Evolutionary conservation across 2,797 vertebrate species (phyloP).

Genomic region (Fistularia commersonii): DNA sequence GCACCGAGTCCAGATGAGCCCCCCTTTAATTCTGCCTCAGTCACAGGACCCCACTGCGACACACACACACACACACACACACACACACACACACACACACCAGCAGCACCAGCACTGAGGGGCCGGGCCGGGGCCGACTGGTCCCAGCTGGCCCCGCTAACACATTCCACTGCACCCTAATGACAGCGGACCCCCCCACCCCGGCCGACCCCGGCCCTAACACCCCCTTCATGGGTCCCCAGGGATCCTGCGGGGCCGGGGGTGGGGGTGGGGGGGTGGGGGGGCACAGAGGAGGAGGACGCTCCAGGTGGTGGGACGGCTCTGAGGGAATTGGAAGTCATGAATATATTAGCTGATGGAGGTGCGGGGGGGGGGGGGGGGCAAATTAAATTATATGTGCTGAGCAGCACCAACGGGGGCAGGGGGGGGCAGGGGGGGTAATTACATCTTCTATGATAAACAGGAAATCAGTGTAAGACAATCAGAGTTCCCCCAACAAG

Average conservation of each 20-base stretch:
- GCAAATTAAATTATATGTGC: slow-evolving; percentile 86
- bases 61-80: slow-evolving; percentile 22
- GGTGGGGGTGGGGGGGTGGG: slow-evolving; percentile 50
- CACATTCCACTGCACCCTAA: slow-evolving; percentile 85
- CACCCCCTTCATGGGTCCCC: slow-evolving; percentile 77
- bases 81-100: slow-evolving; percentile 25
- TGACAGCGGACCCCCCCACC: slow-evolving; percentile 76
- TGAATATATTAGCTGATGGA: slow-evolving; percentile 85
- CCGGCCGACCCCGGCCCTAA: slow-evolving; percentile 75
- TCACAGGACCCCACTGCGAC: slow-evolving; percentile 7
- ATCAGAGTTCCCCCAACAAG: too few relatives aligned
- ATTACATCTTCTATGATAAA: slow-evolving; percentile 80
- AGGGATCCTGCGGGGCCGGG: slow-evolving; percentile 68
- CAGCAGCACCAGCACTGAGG: slow-evolving; percentile 58
- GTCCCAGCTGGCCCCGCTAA: slow-evolving; percentile 82
- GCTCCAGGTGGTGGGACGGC: slow-evolving; percentile 83
- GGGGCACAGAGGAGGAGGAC: slow-evolving; percentile 84
- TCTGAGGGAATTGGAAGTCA: slow-evolving; percentile 83
- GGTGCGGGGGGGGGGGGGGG: slow-evolving; percentile 83
- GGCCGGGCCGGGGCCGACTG: slow-evolving; percentile 52
- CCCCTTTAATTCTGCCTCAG: slow-evolving; percentile 3
- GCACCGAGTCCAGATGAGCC: slow-evolving; percentile 4
- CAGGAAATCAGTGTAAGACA: slow-evolving; percentile 70
- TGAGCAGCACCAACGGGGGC: slow-evolving; percentile 68
- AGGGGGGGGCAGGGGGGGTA: slow-evolving; percentile 78